Base-by-base conservation (phyloP, 2,888 invertebrate genomes). In the Drosophila affinis region DNA sequence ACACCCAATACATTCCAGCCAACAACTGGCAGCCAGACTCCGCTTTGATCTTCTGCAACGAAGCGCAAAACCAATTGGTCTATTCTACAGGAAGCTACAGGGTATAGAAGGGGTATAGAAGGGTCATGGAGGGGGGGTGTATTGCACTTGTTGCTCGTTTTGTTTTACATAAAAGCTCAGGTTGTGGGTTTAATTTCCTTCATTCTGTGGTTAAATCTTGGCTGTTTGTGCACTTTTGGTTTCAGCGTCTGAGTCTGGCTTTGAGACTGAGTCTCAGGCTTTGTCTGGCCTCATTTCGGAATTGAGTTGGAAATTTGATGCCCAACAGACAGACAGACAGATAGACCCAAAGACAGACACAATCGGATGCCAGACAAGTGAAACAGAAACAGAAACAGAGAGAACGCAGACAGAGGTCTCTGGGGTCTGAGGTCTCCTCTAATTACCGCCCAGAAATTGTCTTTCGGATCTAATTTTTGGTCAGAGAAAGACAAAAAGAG, bases 1-100 rank as follows among this genome's bases (percentile, higher is more conserved):
- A 70, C 52, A 62, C 44, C 57, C 46, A 68, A 72, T 45, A 53
- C 53, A 55, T 17, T 9, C 21, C 39, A 21, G 0, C 21, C 21
- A 21, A 21, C 21, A 21, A 21, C n/a, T n/a, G 39, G 7, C 39
- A n/a, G n/a, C 39, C 39, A 39, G 39, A 29, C 62, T 56, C 75
- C 83, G 86, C 85, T 86, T 88, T 88, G 86, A 86, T 86, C 86
- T 88, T 88, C 79, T 81, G 80, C 86, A 83, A 68, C 76, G 72
- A 80, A 77, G 86, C 86, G 84, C 81, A 72, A 86, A 88, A 86
- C 84, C 86, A 86, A 88, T 86, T 86, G 84, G 75, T 84, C 81
- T 86, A 84, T 86, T 78, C 77, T 73, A 5, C 24, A 65, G 65
- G 67, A 65, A 49, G 21, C 52, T 27, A 34, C 39, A 7, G 21